Evolutionary conservation across 2,113 vertebrate genomes (phyloP), one percentile per base, ranked within the genome.

Genomic region (Chiloscyllium plagiosum): DNA sequence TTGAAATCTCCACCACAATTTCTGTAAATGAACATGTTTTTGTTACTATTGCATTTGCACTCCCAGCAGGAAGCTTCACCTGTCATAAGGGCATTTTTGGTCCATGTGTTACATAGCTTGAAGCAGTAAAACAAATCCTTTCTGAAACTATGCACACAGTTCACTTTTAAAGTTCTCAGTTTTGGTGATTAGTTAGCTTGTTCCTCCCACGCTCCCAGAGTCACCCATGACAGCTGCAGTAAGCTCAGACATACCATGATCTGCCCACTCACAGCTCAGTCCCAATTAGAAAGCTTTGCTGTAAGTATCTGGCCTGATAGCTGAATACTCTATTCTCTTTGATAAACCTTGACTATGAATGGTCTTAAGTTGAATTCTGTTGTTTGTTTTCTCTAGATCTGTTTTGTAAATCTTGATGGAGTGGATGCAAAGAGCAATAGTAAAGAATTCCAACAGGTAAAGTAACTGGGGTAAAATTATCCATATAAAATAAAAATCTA

Each of bases 351-450:
- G 47, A 37, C n/a, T 69, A 69, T 70, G 42, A 29, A 37, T 70
- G 20, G 10, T 66, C 61, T 69, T 72, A 42, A 50, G 42, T 26
- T 72, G 93, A 78, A 95, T n/a, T 80, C 56, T 66, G 29, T 90
- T 42, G 24, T 68, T 90, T 42, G 70, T n/a, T 96, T 95, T 96
- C 85, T 96, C 22, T 97, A 99, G 99, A 98, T 99, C 96, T 99
- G 98, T 97, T 99, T 99, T 97, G 98, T 99, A 96, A 99, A 98
- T 96, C 97, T 99, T 96, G 98, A 98, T 96, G 97, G 97, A 92
- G 97, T 97, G 96, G 98, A 98, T 96, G 97, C 97, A 87, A 98
- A 98, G 10, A 97, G 96, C 95, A 97, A 96, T 0, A 97, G 98
- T 8, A 98, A 98, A 94, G 96, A 97, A 96, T 96, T 98, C 95